phyloP scores from a whole-genome alignment of 2,888 invertebrate species.

The Xanthorhoe spadicearia region DNA sequence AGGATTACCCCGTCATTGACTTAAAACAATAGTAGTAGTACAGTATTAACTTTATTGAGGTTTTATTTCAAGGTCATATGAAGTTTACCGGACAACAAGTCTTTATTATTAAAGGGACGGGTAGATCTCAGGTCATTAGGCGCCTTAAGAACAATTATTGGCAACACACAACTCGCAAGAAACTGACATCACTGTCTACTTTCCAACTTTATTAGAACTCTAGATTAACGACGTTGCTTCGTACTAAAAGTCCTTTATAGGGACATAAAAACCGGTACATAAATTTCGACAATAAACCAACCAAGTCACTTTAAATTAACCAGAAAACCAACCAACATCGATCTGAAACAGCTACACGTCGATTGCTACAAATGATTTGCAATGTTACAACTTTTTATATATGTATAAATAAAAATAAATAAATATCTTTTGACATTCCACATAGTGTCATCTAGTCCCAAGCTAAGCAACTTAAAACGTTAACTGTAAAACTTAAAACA shows the following conservation, averaged over 20 bases:
- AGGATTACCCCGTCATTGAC: too few species aligned
- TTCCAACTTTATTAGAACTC: slow-evolving; percentile 67
- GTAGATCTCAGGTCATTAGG: background rate
- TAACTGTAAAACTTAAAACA: too few species aligned
- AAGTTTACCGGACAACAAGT: too few species aligned
- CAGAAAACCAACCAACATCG: slow-evolving; percentile 59
- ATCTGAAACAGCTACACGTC: slow-evolving; percentile 25
- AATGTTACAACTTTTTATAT: too few species aligned
- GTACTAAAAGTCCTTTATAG: slow-evolving; percentile 76
- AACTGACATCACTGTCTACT: slow-evolving; percentile 47
- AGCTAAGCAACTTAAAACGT: too few species aligned
- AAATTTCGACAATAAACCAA: slow-evolving; percentile 72
- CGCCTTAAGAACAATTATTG: slow-evolving; percentile 19
- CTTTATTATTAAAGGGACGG: too few species aligned
- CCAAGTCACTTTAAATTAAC: slow-evolving; percentile 77
- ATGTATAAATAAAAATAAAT: too few species aligned
- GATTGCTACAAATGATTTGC: background rate
- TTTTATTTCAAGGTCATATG: too few species aligned
- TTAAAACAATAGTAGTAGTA: too few species aligned
- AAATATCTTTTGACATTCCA: too few species aligned
- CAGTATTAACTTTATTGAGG: too few species aligned
- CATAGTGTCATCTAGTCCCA: too few species aligned
- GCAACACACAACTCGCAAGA: slow-evolving; percentile 32
- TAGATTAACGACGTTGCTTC: slow-evolving; percentile 75
- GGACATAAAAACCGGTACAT: slow-evolving; percentile 73